Evolutionary conservation across 1,140 invertebrate species (phyloP).

Genomic region (Dendroctonus ponderosae): DNA sequence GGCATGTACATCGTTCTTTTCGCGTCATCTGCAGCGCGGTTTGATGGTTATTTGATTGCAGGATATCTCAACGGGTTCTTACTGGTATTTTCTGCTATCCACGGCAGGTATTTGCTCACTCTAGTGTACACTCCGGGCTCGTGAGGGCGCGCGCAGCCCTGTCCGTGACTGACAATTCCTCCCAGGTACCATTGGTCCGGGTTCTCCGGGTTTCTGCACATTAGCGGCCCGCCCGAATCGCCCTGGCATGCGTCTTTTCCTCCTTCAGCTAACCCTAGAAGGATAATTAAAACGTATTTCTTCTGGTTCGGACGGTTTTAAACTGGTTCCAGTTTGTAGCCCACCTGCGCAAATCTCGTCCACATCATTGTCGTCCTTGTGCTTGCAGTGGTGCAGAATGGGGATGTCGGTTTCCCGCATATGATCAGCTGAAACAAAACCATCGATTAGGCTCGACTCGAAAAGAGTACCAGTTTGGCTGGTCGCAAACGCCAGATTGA

Average conservation of each 20-base stretch:
- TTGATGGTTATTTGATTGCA: too few species aligned
- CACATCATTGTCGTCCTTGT: conserved; percentile 59
- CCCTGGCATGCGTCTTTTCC: conserved; percentile 80
- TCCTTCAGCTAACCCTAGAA: conserved; percentile 60
- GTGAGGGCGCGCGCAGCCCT: conserved; percentile 72
- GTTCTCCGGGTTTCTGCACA: conserved; percentile 65
- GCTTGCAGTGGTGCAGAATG: conserved; percentile 59
- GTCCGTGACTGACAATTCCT: conserved; percentile 77
- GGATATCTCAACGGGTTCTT: conserved; percentile 14
- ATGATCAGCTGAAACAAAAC: conserved; percentile 58
- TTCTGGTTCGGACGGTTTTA: background rate
- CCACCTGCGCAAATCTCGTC: conserved; percentile 71
- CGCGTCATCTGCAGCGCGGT: too few species aligned
- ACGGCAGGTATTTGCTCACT: conserved; percentile 68
- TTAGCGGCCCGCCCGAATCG: conserved; percentile 75
- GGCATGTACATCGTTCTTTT: conserved; percentile 52
- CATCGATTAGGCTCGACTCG: background rate
- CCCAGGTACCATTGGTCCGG: conserved; percentile 69
- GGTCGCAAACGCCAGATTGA: background rate
- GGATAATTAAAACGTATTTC: conserved; percentile 7
- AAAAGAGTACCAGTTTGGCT: background rate
- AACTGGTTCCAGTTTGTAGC: background rate
- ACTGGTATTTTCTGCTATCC: conserved; percentile 65
- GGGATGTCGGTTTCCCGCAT: conserved; percentile 70
- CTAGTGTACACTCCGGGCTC: conserved; percentile 82